These are phyloP conservation scores for Smittia aterrima DNA, from an alignment of 2,888 invertebrate species.

Conservation along the genomic window DNA sequence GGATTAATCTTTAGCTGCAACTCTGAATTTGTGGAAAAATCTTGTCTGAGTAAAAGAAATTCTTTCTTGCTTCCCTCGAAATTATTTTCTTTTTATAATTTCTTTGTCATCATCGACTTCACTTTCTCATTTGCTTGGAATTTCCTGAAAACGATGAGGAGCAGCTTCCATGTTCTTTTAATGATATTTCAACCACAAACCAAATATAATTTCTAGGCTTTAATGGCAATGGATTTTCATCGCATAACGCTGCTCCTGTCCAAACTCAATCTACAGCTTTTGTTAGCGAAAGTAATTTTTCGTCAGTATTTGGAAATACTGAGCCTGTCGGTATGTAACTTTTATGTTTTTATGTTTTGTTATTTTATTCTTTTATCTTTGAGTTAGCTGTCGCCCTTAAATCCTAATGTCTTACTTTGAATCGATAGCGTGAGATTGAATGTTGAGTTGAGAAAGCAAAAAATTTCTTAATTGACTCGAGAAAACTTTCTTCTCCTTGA, in stretches of 20 bases:
- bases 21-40: constrained; percentile 32
- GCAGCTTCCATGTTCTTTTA: neutral
- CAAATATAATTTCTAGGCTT: constrained; percentile 50
- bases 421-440: too few relatives aligned
- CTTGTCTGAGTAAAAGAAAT: constrained; percentile 9
- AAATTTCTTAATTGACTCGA: too few relatives aligned
- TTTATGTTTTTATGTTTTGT: constrained; percentile 40
- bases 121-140: neutral
- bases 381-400: neutral
- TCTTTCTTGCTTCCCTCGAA: neutral
- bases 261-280: constrained; percentile 59
- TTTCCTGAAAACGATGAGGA: neutral
- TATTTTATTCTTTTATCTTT: constrained; percentile 13
- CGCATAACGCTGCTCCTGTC: constrained; percentile 45
- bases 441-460: too few relatives aligned
- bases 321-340: constrained; percentile 64
- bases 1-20: neutral
- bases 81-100: constrained; percentile 15
- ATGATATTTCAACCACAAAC: neutral
- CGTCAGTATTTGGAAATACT: constrained; percentile 79
- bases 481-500: too few relatives aligned
- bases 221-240: constrained; percentile 53
- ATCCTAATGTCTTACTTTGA: neutral
- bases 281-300: constrained; percentile 84
- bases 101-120: constrained; percentile 20